Conservation (phyloP, 2,113 vertebrate genomes). For the Bufo bufo region DNA sequence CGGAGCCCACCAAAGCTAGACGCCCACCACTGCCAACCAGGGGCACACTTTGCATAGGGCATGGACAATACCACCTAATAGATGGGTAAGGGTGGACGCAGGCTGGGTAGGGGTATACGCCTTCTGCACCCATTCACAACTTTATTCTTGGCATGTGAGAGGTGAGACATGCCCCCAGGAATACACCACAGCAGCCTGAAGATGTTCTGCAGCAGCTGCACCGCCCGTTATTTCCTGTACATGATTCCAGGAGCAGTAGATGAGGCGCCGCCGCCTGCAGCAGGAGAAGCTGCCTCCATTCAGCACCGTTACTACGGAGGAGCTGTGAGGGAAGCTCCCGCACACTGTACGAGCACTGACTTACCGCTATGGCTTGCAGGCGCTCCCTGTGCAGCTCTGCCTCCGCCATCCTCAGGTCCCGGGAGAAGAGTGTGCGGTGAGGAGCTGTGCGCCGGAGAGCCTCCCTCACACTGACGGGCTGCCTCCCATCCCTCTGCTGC, state of each 20-base stretch:
- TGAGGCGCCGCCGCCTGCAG: background rate
- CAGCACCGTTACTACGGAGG: constrained; percentile 55
- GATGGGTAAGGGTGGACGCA: too few relatives aligned
- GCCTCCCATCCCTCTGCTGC: constrained; percentile 70
- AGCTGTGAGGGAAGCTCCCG: constrained; percentile 34
- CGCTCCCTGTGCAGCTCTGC: constrained; percentile 95
- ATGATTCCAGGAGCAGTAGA: too few relatives aligned
- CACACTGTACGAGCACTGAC: constrained; percentile 64
- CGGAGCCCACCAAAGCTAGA: too few relatives aligned
- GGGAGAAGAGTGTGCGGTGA: constrained; percentile 69
- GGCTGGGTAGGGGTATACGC: too few relatives aligned
- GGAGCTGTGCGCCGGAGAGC: constrained; percentile 62
- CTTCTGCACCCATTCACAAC: too few relatives aligned
- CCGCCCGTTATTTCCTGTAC: background rate
- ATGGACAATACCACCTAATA: too few relatives aligned
- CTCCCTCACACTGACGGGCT: constrained; percentile 70
- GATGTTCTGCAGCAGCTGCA: background rate
- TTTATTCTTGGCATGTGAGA: too few relatives aligned
- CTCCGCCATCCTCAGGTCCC: constrained; percentile 94
- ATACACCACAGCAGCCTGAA: background rate
- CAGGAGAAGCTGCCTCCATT: background rate
- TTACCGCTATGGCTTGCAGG: constrained; percentile 97
- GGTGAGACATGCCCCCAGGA: too few relatives aligned
- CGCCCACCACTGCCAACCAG: too few relatives aligned
- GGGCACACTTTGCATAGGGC: too few relatives aligned